A percentile compares a stretch with the other conserved stretches of the same genome.
Evolutionary conservation across 30 jellyfish, hydroid and myxozoan genomes (phyloP).

Genomic region (Aurelia aurita): DNA sequence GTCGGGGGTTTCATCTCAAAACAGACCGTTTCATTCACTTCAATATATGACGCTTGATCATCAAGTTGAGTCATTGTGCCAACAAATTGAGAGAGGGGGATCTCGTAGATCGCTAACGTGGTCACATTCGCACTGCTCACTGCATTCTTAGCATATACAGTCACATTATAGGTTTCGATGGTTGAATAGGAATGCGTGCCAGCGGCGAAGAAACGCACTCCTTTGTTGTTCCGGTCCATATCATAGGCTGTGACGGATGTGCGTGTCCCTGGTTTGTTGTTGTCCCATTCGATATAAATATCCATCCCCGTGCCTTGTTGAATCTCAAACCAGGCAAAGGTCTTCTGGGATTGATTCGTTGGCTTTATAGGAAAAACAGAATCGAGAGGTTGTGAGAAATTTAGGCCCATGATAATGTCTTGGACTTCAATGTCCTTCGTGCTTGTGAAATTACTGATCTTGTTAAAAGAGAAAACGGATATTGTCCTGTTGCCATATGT

Average conservation of each 20-base stretch:
- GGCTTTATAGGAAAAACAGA: constrained; percentile 38
- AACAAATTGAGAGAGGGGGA: background rate
- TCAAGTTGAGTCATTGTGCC: constrained; percentile 11
- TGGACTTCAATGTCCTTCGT: constrained; percentile 56
- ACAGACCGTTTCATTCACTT: constrained; percentile 64
- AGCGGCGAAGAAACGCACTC: constrained; percentile 33
- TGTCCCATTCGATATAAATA: constrained; percentile 58
- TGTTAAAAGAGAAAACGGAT: constrained; percentile 61
- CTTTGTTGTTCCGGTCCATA: constrained; percentile 37
- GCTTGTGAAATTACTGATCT: constrained; percentile 60
- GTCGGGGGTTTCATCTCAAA: constrained; percentile 3
- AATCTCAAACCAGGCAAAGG: constrained; percentile 28
- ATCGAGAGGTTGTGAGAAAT: constrained; percentile 33
- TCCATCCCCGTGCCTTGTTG: constrained; percentile 82
- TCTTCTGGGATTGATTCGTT: constrained; percentile 6
- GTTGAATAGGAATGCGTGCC: constrained; percentile 33
- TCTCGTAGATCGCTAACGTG: constrained; percentile 27
- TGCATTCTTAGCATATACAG: constrained; percentile 39
- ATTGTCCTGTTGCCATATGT: constrained; percentile 87
- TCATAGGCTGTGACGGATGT: constrained; percentile 64
- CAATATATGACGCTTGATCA: constrained; percentile 19
- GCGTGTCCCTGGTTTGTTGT: constrained; percentile 34
- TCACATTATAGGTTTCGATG: constrained; percentile 40
- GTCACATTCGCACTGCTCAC: constrained; percentile 45
- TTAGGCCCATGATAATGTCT: constrained; percentile 72